A percentile compares a stretch with the other conserved stretches of the same genome.
Conservation (phyloP, 2,113 vertebrate species). For the Pipra filicauda region DNA sequence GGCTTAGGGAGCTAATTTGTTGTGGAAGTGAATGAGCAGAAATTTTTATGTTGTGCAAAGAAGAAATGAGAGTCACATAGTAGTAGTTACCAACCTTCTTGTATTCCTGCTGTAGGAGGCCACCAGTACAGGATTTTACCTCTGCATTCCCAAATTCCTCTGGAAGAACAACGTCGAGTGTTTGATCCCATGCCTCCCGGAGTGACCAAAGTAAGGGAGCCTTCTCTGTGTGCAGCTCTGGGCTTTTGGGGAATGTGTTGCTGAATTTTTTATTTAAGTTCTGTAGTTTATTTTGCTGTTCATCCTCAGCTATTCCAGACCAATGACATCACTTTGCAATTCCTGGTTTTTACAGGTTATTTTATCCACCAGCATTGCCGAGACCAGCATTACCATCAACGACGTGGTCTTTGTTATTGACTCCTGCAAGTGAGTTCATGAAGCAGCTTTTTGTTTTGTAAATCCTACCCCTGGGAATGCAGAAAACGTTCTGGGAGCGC, state of each 20-base stretch:
- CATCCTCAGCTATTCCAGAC: neutral
- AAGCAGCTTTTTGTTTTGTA: conserved; percentile 9
- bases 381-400: conserved; percentile 97
- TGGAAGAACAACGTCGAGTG: conserved; percentile 92
- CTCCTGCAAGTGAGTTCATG: conserved; percentile 93
- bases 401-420: conserved; percentile 96
- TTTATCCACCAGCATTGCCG: conserved; percentile 96
- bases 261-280: neutral
- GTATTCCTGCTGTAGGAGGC: conserved; percentile 72
- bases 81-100: neutral
- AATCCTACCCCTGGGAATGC: neutral
- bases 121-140: conserved; percentile 86
- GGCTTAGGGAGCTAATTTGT: neutral
- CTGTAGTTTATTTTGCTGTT: neutral
- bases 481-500: neutral
- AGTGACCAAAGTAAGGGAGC: conserved; percentile 81
- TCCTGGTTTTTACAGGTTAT: conserved; percentile 83
- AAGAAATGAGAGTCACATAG: neutral
- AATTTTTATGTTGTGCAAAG: neutral
- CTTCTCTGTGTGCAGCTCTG: neutral
- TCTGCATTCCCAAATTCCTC: conserved; percentile 94
- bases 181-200: conserved; percentile 87
- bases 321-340: neutral
- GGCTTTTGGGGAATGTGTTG: neutral
- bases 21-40: neutral